Evolutionary conservation across 2,113 vertebrate species (phyloP), one percentile per base, ranked within the genome.

Genomic region (Anolis carolinensis): DNA sequence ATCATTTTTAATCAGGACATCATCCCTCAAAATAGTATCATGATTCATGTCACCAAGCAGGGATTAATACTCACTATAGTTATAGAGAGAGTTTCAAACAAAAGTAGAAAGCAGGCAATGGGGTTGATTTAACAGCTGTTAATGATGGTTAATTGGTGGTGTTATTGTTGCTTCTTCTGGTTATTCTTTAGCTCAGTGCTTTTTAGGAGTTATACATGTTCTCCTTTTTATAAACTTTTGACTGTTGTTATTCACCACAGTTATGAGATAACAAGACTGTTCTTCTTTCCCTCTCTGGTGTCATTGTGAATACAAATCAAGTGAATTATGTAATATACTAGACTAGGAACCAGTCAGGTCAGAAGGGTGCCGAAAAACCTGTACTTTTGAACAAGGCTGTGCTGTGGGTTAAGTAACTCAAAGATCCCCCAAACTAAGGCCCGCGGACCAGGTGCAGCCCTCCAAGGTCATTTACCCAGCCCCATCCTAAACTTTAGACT

Each of bases 1-100:
- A 88, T 34, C 72, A 18, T 11, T 82, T 87, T 20, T 65, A 85
- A 81, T 55, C 30, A 52, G 44, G 34, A 10, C 36, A 34, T 79
- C 75, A 84, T 89, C 87, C 59, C 83, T 70, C 89, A 90, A 75
- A 94, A 91, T 91, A 92, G 62, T 76, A 39, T 90, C 80, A 83
- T 82, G 80, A 82, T 82, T 82, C 80, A 82, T 90, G 84, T 59
- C 73, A 67, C 84, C 83, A 88, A 93, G 81, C 83, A 86, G 50
- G 48, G 90, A 72, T 94, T 5, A 85, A 1, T 90, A 74, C 52
- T 78, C 86, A 88, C 83, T 73, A 82, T 79, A 73, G 39, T 93
- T 81, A 87, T 73, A 94, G 90, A 84, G 87, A 89, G 39, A 48
- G 80, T 91, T 90, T 86, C 68, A 91, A 65, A 27, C n/a, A 52